A percentile compares a stretch with the other conserved stretches of the same genome.
Evolutionary conservation across 2,797 vertebrate genomes (phyloP).

Genomic region (Podarcis siculus): DNA sequence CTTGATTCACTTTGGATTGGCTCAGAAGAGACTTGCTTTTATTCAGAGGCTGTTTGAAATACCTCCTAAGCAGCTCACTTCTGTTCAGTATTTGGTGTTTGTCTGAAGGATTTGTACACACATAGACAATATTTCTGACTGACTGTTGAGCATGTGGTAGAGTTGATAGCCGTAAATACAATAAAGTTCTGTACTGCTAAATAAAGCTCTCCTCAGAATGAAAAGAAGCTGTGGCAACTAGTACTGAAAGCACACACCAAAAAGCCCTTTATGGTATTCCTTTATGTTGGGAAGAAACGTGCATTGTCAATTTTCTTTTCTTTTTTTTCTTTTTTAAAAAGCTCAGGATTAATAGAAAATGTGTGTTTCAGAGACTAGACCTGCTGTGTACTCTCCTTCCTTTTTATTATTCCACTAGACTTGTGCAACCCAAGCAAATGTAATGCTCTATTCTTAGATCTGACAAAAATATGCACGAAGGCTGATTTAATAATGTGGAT

Average conservation of each 20-base stretch:
- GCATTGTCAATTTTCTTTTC: not conserved
- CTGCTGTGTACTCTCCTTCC: not conserved
- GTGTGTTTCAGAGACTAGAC: not conserved
- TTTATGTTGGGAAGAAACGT: not conserved
- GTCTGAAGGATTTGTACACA: too few species aligned
- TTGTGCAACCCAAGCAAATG: not conserved
- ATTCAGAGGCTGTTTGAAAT: not conserved
- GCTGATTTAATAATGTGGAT: conserved; percentile 11
- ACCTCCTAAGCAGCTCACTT: not conserved
- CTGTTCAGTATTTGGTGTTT: too few species aligned
- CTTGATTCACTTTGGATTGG: not conserved
- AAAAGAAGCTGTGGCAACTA: not conserved
- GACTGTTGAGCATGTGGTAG: not conserved
- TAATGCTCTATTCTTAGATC: not conserved
- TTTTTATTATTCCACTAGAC: not conserved
- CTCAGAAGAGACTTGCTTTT: not conserved
- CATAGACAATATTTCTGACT: not conserved
- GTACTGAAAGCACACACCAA: not conserved
- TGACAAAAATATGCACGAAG: not conserved
- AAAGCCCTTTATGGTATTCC: not conserved
- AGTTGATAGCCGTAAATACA: not conserved
- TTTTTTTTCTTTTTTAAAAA: too few species aligned
- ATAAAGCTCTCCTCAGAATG: not conserved
- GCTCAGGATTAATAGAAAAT: not conserved
- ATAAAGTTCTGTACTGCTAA: not conserved